These are phyloP conservation scores for Caenorhabditis doughertyi DNA, from an alignment of 2,888 invertebrate genomes.

Conservation along the genomic window DNA sequence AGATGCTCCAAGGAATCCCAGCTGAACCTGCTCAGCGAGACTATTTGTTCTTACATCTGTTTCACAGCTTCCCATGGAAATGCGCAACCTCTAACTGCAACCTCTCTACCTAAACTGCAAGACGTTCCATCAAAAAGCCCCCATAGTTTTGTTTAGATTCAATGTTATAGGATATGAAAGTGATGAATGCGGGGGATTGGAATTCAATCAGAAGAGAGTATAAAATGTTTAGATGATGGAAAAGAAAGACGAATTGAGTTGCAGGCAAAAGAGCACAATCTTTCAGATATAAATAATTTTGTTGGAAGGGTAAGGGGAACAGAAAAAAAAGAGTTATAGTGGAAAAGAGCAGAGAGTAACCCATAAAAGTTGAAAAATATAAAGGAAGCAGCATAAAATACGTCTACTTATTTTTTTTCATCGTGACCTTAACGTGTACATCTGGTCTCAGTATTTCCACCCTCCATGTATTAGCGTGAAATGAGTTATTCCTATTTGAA, in stretches of 20 bases:
- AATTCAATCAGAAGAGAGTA: conserved; percentile 36
- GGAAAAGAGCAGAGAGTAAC: not conserved
- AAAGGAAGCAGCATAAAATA: not conserved
- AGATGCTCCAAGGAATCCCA: too few species aligned
- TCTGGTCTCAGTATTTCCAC: too few species aligned
- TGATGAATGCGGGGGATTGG: conserved; percentile 22
- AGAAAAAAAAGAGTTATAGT: not conserved
- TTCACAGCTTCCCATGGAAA: too few species aligned
- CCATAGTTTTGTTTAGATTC: conserved; percentile 35
- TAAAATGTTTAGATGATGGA: conserved; percentile 42
- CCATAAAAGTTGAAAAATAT: not conserved
- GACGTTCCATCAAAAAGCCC: too few species aligned
- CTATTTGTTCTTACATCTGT: too few species aligned
- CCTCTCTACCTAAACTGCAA: too few species aligned
- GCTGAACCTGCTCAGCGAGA: too few species aligned
- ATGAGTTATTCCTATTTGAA: not conserved
- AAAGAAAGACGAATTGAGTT: not conserved
- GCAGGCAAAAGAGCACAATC: not conserved
- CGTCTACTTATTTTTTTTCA: too few species aligned
- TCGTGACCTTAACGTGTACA: too few species aligned
- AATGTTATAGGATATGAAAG: not conserved
- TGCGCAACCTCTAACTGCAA: too few species aligned
- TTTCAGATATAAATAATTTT: conserved; percentile 9
- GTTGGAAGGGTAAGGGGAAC: not conserved
- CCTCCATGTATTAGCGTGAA: not conserved